Evolutionary conservation across 1,140 invertebrate genomes (phyloP), one percentile per base, ranked within the genome.

Genomic region (Solenopsis invicta): DNA sequence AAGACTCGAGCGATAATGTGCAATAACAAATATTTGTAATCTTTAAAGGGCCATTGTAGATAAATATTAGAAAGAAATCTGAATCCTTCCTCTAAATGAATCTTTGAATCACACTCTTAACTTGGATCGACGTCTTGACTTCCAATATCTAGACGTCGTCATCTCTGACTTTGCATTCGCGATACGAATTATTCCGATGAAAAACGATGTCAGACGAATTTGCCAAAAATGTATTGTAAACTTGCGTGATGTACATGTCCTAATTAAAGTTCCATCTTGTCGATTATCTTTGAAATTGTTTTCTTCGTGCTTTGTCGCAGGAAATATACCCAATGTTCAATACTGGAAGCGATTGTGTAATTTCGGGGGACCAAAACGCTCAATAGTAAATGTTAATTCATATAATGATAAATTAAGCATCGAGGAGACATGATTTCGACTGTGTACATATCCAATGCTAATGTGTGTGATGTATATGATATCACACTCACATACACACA

Each of bases 331-430:
- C 29, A 62, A 12, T 80, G 50, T 80, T 13, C 13, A n/a, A 41
- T 91, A 78, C 13, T 66, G 74, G 45, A 69, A 21, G 66, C 86
- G 74, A 92, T 92, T 90, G 87, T 92, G 87, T 87, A 92, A 93
- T 92, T 93, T 93, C 85, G 91, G 91, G 92, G 93, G 93, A 93
- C 92, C 92, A 94, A 84, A 94, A 67, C 80, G 78, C 54, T 90
- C 50, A 82, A 85, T 85, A 87, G 62, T 86, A 82, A 84, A 34
- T 74, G 62, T 87, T 86, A 71, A 67, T 52, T 82, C 18, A 75
- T 34, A 37, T 50, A 82, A 71, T 56, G 54, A 72, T 48, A 37
- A 67, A 80, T 6, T 34, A n/a, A 48, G 52, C 21, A 50, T 37
- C 34, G 16, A 81, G 34, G 4, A 69, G 21, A 16, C 29, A 67